phyloP scores from a whole-genome alignment of 2,797 vertebrate genomes.

The Zalophus californianus region DNA sequence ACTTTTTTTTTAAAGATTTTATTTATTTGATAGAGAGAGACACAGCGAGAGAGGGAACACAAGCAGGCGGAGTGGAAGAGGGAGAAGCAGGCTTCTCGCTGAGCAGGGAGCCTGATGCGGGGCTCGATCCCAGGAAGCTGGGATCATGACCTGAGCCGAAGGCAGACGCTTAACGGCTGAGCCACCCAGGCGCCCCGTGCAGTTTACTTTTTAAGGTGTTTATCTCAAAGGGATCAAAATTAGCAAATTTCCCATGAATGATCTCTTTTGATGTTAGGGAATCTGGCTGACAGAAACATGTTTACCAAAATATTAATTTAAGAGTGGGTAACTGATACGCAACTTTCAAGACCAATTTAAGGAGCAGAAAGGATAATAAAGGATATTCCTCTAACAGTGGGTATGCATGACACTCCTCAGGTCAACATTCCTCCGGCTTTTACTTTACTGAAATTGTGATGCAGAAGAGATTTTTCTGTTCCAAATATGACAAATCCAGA shows the following conservation, averaged over 20 bases:
- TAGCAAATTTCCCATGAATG: background rate
- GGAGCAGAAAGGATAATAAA: constrained; percentile 55
- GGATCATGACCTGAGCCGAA: too few relatives aligned
- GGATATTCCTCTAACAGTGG: background rate
- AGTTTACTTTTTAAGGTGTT: constrained; percentile 13
- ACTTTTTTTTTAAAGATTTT: background rate
- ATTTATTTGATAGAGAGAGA: too few relatives aligned
- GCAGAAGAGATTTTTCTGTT: constrained; percentile 67
- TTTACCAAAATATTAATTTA: constrained; percentile 29
- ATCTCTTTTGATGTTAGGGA: constrained; percentile 43
- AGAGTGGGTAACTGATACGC: constrained; percentile 51
- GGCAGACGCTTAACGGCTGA: too few relatives aligned
- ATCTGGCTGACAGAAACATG: constrained; percentile 40
- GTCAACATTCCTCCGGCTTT: constrained; percentile 51
- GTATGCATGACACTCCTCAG: constrained; percentile 58
- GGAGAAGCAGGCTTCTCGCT: too few relatives aligned
- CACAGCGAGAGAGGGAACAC: too few relatives aligned
- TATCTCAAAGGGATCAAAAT: constrained; percentile 27
- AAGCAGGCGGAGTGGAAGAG: too few relatives aligned
- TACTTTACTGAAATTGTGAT: constrained; percentile 74
- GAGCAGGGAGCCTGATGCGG: too few relatives aligned
- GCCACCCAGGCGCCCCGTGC: too few relatives aligned
- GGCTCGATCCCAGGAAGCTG: too few relatives aligned
- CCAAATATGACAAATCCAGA: constrained; percentile 55
- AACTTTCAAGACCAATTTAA: constrained; percentile 68